Conservation (phyloP, 1,140 invertebrate genomes). For the Scaptomyza pallida region DNA sequence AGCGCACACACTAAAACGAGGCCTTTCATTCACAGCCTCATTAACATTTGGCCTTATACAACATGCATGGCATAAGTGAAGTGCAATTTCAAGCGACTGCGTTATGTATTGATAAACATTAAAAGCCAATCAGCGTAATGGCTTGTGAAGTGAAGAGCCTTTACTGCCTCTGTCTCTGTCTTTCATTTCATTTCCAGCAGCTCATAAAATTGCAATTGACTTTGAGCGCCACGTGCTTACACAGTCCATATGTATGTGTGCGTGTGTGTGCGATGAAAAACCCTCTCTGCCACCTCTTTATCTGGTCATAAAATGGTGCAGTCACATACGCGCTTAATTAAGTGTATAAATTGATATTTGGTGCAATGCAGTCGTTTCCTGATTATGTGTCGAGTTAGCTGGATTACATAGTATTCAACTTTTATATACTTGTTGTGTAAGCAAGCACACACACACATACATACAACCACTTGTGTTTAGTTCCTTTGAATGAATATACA, state of each 20-base stretch:
- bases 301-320: slow-evolving; percentile 64
- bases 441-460: not conserved
- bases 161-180: not conserved
- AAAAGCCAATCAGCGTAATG: slow-evolving; percentile 81
- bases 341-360: slow-evolving; percentile 81
- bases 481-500: not conserved
- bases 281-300: not conserved
- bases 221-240: slow-evolving; percentile 51
- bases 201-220: slow-evolving; percentile 81
- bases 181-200: slow-evolving; percentile 75
- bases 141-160: slow-evolving; percentile 65
- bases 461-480: not conserved
- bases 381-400: slow-evolving; percentile 61
- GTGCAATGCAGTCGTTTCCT: slow-evolving; percentile 65
- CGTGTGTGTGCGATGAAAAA: not conserved
- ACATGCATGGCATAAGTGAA: not conserved
- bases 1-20: slow-evolving; percentile 16
- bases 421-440: not conserved
- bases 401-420: slow-evolving; percentile 45
- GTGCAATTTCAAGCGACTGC: slow-evolving; percentile 42
- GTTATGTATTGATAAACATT: slow-evolving; percentile 80
- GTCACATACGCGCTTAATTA: slow-evolving; percentile 80
- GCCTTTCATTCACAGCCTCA: slow-evolving; percentile 13
- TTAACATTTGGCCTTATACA: slow-evolving; percentile 2
- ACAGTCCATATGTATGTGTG: not conserved